Evolutionary conservation across 2,888 invertebrate genomes (phyloP).

Genomic region (Dasysyrphus albostriatus): DNA sequence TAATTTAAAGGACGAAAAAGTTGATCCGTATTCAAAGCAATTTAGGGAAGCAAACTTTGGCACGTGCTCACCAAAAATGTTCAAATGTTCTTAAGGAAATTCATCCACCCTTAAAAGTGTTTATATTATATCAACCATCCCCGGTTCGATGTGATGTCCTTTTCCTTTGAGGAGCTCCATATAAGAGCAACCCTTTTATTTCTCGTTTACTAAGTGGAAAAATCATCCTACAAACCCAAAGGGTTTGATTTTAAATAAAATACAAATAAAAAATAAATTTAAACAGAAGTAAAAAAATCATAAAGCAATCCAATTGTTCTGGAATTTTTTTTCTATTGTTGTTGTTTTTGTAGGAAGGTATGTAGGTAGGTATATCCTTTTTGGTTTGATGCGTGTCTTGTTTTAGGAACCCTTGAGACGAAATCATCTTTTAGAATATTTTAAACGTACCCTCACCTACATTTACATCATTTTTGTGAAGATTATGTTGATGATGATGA

Average conservation of each 20-base stretch:
- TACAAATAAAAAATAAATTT: not conserved
- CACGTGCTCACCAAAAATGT: conserved; percentile 26
- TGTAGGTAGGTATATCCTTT: not conserved
- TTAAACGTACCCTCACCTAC: not conserved
- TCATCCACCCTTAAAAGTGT: conserved; percentile 20
- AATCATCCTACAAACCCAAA: conserved; percentile 37
- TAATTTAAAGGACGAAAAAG: conserved; percentile 18
- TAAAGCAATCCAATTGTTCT: conserved; percentile 42
- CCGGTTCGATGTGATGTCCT: conserved; percentile 8
- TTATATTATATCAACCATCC: not conserved
- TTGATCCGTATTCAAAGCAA: conserved; percentile 20
- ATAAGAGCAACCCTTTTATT: conserved; percentile 30
- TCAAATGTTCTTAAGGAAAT: not conserved
- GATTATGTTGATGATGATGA: conserved; percentile 8
- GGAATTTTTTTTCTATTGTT: not conserved
- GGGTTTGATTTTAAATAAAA: conserved; percentile 39
- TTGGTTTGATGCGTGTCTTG: conserved; percentile 27
- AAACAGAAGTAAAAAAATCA: conserved; percentile 16
- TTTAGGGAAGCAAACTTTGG: conserved; percentile 12
- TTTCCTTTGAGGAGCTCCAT: conserved; percentile 12
- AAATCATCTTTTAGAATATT: conserved; percentile 45
- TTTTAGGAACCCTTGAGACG: conserved; percentile 51
- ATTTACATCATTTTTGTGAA: conserved; percentile 19
- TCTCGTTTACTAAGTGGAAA: conserved; percentile 45
- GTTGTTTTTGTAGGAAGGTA: not conserved